Evolutionary conservation across 1,140 invertebrate genomes (phyloP).

Genomic region (Drosophila bifasciata): DNA sequence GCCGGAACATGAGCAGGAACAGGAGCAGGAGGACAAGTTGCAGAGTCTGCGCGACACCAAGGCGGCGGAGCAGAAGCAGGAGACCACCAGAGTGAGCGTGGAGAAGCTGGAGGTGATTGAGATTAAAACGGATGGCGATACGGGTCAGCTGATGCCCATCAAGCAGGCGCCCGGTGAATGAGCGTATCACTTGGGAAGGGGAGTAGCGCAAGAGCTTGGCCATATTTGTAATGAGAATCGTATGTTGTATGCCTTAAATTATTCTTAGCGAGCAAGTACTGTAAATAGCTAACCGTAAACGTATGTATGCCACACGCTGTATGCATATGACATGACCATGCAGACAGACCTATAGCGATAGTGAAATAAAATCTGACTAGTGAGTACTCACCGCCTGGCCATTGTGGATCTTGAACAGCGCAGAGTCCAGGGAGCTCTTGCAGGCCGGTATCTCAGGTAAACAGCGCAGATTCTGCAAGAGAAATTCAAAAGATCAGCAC

Average conservation of each 20-base stretch:
- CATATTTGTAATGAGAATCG: conserved; percentile 76
- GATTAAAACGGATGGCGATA: conserved; percentile 78
- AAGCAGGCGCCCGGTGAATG: conserved; percentile 37
- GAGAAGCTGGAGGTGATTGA: conserved; percentile 83
- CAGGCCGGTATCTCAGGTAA: conserved; percentile 33
- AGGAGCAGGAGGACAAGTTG: conserved; percentile 54
- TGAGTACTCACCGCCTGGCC: conserved; percentile 58
- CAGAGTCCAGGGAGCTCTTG: conserved; percentile 23
- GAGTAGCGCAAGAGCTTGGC: conserved; percentile 60
- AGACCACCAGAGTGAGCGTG: conserved; percentile 71
- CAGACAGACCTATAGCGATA: conserved; percentile 63
- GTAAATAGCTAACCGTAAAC: conserved; percentile 74
- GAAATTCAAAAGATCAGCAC: neutral
- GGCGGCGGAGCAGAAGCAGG: conserved; percentile 38
- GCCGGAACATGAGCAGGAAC: conserved; percentile 42
- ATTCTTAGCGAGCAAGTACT: conserved; percentile 76
- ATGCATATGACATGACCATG: conserved; percentile 22
- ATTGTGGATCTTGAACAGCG: conserved; percentile 31
- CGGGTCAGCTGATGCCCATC: conserved; percentile 77
- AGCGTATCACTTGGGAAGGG: neutral
- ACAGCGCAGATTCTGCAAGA: conserved; percentile 37
- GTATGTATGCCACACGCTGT: too few relatives aligned
- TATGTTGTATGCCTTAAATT: conserved; percentile 61
- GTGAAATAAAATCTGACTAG: conserved; percentile 66
- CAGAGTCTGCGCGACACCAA: conserved; percentile 66